phyloP scores from a whole-genome alignment of 2,888 invertebrate species.

The Hermaeophaga mercurialis region DNA sequence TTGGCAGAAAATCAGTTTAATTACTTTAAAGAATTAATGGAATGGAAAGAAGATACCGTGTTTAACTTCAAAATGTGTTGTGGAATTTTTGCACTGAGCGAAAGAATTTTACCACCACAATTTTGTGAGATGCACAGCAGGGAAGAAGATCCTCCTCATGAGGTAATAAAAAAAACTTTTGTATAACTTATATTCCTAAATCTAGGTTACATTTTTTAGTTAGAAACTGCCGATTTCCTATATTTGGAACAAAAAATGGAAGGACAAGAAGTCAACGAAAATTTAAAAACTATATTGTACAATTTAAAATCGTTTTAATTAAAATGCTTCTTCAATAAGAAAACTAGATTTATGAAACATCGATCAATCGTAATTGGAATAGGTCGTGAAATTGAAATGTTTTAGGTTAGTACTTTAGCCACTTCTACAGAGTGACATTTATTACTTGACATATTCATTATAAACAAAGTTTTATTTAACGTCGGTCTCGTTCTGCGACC shows the following conservation, averaged over 20 bases:
- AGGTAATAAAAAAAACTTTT: constrained; percentile 56
- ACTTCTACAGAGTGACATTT: too few relatives aligned
- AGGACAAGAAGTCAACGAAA: constrained; percentile 58
- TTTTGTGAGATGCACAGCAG: constrained; percentile 60
- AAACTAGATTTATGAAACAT: too few relatives aligned
- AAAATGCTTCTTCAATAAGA: too few relatives aligned
- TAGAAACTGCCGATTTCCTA: constrained; percentile 73
- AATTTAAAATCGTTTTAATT: constrained; percentile 52
- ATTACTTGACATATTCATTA: too few relatives aligned
- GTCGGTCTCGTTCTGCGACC: too few relatives aligned
- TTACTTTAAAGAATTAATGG: constrained; percentile 60
- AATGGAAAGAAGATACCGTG: constrained; percentile 61
- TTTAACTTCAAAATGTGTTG: constrained; percentile 78
- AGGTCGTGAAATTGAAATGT: too few relatives aligned
- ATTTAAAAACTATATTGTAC: constrained; percentile 61
- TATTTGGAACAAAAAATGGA: constrained; percentile 65
- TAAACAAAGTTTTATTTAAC: too few relatives aligned
- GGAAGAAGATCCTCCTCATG: constrained; percentile 72
- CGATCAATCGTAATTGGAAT: too few relatives aligned
- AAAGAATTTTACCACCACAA: constrained; percentile 67
- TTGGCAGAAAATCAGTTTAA: constrained; percentile 60
- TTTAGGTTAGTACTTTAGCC: too few relatives aligned
- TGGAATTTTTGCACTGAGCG: constrained; percentile 77
- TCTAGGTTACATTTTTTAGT: constrained; percentile 55
- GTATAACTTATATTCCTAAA: not conserved